Percentiles rank a stretch among this genome's conserved stretches.
Evolutionary conservation across 1,140 invertebrate genomes (phyloP).

Genomic region (Andricus grossulariae): DNA sequence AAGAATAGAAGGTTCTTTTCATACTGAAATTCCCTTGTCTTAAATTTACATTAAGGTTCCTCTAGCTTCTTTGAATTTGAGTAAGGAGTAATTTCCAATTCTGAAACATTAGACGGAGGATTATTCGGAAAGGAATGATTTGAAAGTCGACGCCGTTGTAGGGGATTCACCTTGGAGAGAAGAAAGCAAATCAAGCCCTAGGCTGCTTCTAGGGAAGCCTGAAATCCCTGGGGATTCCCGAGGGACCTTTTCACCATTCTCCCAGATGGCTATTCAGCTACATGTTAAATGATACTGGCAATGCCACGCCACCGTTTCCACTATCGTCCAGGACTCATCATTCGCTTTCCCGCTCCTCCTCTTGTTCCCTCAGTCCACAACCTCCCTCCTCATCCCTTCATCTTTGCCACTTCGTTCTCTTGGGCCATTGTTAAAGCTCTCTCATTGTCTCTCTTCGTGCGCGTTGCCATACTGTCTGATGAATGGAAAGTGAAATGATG

Average conservation of each 20-base stretch:
- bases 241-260: slow-evolving; percentile 50
- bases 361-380: slow-evolving; percentile 34
- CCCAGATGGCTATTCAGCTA: slow-evolving; percentile 60
- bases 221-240: slow-evolving; percentile 27
- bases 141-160: slow-evolving; percentile 4
- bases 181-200: slow-evolving; percentile 20
- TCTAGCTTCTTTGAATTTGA: too few relatives aligned
- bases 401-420: slow-evolving; percentile 50
- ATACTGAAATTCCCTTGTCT: too few relatives aligned
- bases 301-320: slow-evolving; percentile 12
- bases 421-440: slow-evolving; percentile 50
- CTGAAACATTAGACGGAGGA: background rate
- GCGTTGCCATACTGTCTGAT: slow-evolving; percentile 4
- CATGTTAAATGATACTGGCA: slow-evolving; percentile 58
- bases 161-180: background rate
- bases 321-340: slow-evolving; percentile 58
- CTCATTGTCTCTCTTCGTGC: slow-evolving; percentile 50
- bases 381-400: slow-evolving; percentile 43
- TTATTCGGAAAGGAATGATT: background rate
- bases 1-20: too few relatives aligned
- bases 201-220: slow-evolving; percentile 15
- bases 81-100: background rate
- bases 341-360: slow-evolving; percentile 46
- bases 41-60: too few relatives aligned
- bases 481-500: slow-evolving; percentile 28